Evolutionary conservation across 2,797 vertebrate genomes (phyloP).

Genomic region (Botia almorhae): DNA sequence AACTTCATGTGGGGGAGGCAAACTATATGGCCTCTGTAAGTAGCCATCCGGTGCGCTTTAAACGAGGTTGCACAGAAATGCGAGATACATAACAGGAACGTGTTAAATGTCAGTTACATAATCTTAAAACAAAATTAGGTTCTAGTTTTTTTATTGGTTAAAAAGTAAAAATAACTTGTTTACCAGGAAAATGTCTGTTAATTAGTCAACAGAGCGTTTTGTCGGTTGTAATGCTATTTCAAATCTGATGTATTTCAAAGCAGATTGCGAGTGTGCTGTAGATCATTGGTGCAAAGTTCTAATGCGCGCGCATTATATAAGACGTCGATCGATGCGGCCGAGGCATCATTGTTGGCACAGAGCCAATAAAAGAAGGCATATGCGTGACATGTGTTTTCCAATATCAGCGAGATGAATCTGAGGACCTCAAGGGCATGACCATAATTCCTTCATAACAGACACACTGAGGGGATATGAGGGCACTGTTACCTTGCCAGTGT

Average conservation of each 20-base stretch:
- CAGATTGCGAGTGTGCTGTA: not conserved
- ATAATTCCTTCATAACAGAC: conserved; percentile 33
- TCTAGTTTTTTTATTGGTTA: not conserved
- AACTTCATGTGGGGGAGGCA: conserved; percentile 34
- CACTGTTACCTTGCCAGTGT: conserved; percentile 36
- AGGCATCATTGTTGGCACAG: conserved; percentile 36
- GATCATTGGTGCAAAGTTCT: not conserved
- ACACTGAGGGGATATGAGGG: conserved; percentile 33
- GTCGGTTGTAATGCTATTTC: not conserved
- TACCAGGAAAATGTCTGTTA: not conserved
- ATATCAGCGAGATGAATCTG: conserved; percentile 42
- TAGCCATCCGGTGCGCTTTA: conserved; percentile 47
- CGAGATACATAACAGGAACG: not conserved
- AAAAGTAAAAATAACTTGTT: not conserved
- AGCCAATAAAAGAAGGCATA: conserved; percentile 48
- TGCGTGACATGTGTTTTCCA: conserved; percentile 49
- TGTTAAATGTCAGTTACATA: conserved; percentile 31
- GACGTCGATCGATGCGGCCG: conserved; percentile 26
- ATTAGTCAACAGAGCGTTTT: conserved; percentile 1
- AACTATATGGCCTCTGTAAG: conserved; percentile 26
- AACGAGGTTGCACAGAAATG: conserved; percentile 25
- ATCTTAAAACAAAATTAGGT: not conserved
- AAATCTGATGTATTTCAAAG: not conserved
- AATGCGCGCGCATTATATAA: conserved; percentile 20
- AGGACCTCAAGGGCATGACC: conserved; percentile 34